Evolutionary conservation across 2,888 invertebrate species (phyloP), one percentile per base, ranked within the genome.

Genomic region (Cyaniris semiargus): DNA sequence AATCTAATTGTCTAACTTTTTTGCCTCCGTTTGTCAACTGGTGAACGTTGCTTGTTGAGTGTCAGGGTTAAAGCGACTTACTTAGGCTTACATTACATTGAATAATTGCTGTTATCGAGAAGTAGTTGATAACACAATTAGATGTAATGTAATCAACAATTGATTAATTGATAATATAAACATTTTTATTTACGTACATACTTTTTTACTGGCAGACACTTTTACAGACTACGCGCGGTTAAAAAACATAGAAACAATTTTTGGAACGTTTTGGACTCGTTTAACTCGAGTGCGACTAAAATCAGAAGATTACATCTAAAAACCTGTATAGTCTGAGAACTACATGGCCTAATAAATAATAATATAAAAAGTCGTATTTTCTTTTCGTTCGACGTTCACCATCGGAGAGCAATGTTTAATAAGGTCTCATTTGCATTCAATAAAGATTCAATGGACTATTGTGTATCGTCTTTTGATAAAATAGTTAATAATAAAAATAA

Each of bases 341-440:
- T 15, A 15, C 10, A 23, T 27, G 27, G 66, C 27, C 15, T 27
- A 66, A 15, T 34, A 34, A 34, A 34, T 34, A 34, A 34, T 66
- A 27, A 66, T 66, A 66, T 27, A 27, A 60, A 23, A 60, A 21
- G 21, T 21, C 6, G 27, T 27, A 53, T 60, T 27, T 66, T 66
- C 27, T 31, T 66, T 27, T 18, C 23, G 27, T 66, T 31, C 66
- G 10, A 7, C 23, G 27, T 66, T 31, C 66, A 21, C 66, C 66
- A 66, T 66, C 27, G 15, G 6, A 66, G 66, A 31, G 27, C 27
- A 15, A 27, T 18, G 27, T 66, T 27, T 66, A 66, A 66, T 66
- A 31, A 66, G 66, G 66, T 31, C 66, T 66, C 31, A 66, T 66
- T 66, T 66, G 27, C 66, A 66, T 66, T 66, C 66, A 66, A 27